phyloP scores from a whole-genome alignment of 2,888 invertebrate species.

The Apamea anceps region DNA sequence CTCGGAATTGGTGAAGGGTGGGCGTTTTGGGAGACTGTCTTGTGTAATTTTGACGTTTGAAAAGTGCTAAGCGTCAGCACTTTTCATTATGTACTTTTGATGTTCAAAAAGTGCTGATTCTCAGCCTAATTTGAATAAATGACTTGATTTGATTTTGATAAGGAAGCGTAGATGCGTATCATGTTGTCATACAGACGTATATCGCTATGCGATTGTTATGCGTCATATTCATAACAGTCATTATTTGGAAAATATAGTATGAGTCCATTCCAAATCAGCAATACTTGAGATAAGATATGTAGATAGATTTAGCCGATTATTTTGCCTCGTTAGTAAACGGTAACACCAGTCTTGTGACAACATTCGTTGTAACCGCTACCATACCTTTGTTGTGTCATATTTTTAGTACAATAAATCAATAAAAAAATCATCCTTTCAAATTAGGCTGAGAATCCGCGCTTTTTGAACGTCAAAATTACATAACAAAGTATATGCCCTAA shows the following conservation, averaged over 20 bases:
- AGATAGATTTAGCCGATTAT: conserved; percentile 18
- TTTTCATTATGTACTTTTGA: no score
- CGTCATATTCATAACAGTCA: conserved; percentile 31
- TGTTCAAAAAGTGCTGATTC: no score
- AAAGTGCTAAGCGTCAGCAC: no score
- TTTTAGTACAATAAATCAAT: background rate
- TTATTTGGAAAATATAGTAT: conserved; percentile 34
- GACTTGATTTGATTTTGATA: background rate
- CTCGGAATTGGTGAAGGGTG: no score
- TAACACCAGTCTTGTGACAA: conserved; percentile 19
- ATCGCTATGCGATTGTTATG: conserved; percentile 18
- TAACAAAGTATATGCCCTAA: background rate
- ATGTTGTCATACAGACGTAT: background rate
- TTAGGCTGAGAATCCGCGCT: background rate
- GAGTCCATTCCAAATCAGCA: conserved; percentile 22
- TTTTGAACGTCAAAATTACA: background rate
- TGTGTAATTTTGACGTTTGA: no score
- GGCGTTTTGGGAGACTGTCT: no score
- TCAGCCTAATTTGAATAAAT: no score
- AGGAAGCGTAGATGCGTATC: background rate
- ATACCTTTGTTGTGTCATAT: background rate
- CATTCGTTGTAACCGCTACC: background rate
- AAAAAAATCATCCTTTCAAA: background rate
- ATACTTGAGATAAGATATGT: conserved; percentile 44
- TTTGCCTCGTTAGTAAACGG: background rate